phyloP scores from a whole-genome alignment of 64 coral and sea anemone genomes.

The Acropora yongei region DNA sequence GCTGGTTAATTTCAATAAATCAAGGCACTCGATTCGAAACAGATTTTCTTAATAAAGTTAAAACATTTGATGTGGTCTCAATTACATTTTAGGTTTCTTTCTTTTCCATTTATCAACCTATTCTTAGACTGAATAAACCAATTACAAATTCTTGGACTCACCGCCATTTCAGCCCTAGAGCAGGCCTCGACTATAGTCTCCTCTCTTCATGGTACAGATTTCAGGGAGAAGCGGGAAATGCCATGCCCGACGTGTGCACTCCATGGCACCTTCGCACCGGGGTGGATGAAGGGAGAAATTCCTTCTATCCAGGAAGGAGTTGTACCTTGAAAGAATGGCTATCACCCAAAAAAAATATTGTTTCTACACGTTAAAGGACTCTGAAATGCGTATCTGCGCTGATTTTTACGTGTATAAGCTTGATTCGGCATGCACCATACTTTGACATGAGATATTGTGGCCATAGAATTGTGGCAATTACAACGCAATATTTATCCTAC shows the following conservation, averaged over 20 bases:
- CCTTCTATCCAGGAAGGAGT: conserved; percentile 46
- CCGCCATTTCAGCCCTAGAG: background rate
- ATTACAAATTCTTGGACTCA: conserved; percentile 38
- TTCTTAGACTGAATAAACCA: background rate
- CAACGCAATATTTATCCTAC: background rate
- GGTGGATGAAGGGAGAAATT: conserved; percentile 42
- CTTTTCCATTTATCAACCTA: background rate
- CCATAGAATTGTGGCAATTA: background rate
- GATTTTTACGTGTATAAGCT: conserved; percentile 69
- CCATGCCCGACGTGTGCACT: conserved; percentile 39
- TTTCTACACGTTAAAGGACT: background rate
- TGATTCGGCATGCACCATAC: background rate
- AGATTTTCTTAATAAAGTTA: no score
- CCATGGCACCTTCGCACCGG: conserved; percentile 5
- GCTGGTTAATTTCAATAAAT: no score
- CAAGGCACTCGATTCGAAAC: no score
- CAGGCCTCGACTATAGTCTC: background rate
- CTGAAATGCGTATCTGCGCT: conserved; percentile 62
- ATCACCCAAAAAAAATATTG: conserved; percentile 51
- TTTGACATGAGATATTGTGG: conserved; percentile 44
- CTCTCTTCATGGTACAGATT: conserved; percentile 52
- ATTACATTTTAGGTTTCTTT: background rate
- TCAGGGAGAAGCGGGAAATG: conserved; percentile 22
- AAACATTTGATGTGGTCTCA: no score
- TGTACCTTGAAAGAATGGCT: conserved; percentile 15